Evolutionary conservation across 2,888 invertebrate genomes (phyloP), one percentile per base, ranked within the genome.

Genomic region (Caenorhabditis imperialis): DNA sequence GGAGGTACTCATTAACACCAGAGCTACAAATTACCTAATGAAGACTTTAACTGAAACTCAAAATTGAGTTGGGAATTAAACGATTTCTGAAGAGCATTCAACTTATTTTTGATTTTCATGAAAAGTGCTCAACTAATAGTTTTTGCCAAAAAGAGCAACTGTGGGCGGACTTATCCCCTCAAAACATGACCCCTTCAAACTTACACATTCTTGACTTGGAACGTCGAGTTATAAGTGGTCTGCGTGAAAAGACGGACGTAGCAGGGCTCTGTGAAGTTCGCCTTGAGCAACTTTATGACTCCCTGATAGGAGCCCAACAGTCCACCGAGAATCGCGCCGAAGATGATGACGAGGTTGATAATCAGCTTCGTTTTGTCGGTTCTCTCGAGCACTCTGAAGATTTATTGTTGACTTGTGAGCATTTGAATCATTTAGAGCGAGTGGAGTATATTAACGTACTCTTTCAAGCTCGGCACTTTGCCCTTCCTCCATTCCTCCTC

Each of bases 271-370:
- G 77, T 78, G 75, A 85, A 84, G 22, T 65, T 62, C 20, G 82
- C 79, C 45, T 79, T 74, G 20, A 67, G 50, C 23, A 86, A 27
- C 37, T 84, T 84, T 30, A 74, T 25, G 27, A 85, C 53, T 18
- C 82, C 84, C 38, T 83, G 77, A 47, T 81, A 78, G 2, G 86
- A 84, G 37, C 85, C 82, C 22, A 84, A 70, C 25, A 75, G 25
- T 47, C 86, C 86, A 33, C 84, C 85, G 14, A 81, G 57, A 22
- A 85, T 48, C 14, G 86, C 84, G 37, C 83, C 55, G 60, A 81
- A 63, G 50, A 85, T 78, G 14, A 77, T 74, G n/a, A 86, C 70
- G 51, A 77, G 54, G 61, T 85, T 86, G 47, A 84, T 57, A 12
- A 77, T 70, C 5, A 86, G 71, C 8, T 76, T 69, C 7, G 79